Percentiles rank a stretch among this genome's conserved stretches.
Evolutionary conservation across 2,797 vertebrate species (phyloP).

Genomic region (Sphenodon punctatus): DNA sequence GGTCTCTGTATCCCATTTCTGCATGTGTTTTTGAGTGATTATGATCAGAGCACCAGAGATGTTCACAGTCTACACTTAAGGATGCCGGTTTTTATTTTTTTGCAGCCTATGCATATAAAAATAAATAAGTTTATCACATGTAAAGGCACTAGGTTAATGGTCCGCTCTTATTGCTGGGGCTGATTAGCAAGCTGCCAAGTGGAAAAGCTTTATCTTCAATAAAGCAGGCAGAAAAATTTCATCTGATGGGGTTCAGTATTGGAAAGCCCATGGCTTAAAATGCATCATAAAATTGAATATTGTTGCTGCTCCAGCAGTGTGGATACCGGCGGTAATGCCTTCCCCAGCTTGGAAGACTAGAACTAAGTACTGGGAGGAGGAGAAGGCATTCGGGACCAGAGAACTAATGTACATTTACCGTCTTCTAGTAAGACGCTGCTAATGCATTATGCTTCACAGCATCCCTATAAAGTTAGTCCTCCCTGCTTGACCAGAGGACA

Average conservation of each 20-base stretch:
- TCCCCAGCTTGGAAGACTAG: background rate
- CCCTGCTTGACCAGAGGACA: too few species aligned
- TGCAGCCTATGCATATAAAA: background rate
- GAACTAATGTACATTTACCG: too few species aligned
- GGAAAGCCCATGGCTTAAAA: background rate
- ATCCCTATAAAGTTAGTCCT: too few species aligned
- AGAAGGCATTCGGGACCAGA: too few species aligned
- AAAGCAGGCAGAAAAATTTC: background rate
- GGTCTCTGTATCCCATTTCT: background rate
- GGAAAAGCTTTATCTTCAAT: background rate
- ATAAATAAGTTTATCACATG: background rate
- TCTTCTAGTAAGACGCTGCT: too few species aligned
- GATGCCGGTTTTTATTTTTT: too few species aligned
- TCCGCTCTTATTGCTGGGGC: background rate
- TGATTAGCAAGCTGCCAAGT: background rate
- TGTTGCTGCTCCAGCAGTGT: background rate
- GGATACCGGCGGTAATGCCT: background rate
- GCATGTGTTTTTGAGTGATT: background rate
- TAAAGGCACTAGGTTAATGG: background rate
- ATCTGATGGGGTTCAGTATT: background rate
- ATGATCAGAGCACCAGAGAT: too few species aligned
- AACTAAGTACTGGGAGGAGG: background rate
- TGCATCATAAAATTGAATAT: background rate
- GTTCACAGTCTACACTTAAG: background rate
- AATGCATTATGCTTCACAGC: too few species aligned